Percentiles rank a stretch among this genome's conserved stretches.
Evolutionary conservation across 1,140 invertebrate species (phyloP).

Genomic region (Platyura marginata): DNA sequence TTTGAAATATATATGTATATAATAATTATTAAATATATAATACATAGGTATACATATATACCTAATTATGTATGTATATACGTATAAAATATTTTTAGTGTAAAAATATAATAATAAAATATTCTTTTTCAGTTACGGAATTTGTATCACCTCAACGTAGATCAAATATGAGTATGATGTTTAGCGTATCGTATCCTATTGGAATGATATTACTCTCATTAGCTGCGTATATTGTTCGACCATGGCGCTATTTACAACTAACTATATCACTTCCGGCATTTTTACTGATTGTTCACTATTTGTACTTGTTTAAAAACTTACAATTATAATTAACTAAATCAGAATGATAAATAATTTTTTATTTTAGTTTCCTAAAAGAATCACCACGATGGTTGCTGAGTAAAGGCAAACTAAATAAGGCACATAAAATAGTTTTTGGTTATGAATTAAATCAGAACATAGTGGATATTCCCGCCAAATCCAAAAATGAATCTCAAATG

Average conservation of each 20-base stretch:
- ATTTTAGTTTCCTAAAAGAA: conserved; percentile 30
- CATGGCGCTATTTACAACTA: conserved; percentile 34
- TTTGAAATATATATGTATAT: no score
- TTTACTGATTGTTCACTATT: conserved; percentile 29
- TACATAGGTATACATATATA: no score
- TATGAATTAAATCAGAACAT: no score
- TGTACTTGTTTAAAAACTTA: no score
- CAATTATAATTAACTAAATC: no score
- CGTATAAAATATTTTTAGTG: no score
- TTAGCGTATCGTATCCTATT: conserved; percentile 33
- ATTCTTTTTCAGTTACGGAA: conserved; percentile 34
- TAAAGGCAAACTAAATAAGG: conserved; percentile 47
- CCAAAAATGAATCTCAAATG: no score
- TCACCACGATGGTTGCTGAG: conserved; percentile 67
- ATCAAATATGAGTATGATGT: conserved; percentile 38
- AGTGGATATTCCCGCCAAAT: no score
- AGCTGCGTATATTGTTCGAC: conserved; percentile 29
- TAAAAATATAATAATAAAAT: background rate
- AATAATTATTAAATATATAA: no score
- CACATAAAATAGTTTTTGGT: conserved; percentile 38
- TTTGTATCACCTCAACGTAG: conserved; percentile 36
- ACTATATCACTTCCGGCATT: conserved; percentile 31
- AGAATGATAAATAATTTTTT: no score
- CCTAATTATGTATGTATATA: no score
- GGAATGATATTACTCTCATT: conserved; percentile 31